Evolutionary conservation across 2,888 invertebrate genomes (phyloP), one percentile per base, ranked within the genome.

Genomic region (Dicyrtomina minuta): DNA sequence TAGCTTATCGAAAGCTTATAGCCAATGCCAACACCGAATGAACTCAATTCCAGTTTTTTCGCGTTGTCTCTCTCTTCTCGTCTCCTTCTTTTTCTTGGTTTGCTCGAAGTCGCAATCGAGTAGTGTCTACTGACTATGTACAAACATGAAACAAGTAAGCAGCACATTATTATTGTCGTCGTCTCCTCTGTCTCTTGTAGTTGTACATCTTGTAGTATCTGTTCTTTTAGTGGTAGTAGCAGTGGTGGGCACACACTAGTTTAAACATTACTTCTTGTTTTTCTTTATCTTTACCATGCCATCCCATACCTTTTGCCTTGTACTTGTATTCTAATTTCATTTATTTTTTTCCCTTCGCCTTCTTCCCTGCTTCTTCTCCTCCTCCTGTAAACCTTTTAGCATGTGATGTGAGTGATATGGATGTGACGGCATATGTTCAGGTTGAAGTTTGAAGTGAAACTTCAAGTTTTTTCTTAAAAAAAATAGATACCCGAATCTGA

Each of bases 291-390:
- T 33, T 33, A 33, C 33, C 33, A 33, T 8, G 33, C 33, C 33
- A 33, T 33, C 33, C 33, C 33, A 33, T 33, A 3, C 33, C 33
- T 5, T 33, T 53, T 53, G 22, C 53, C 53, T 53, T 53, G 22
- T 53, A 24, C 53, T 53, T 53, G 53, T 53, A 53, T 53, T 53
- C 53, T 53, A 53, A 53, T 53, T 53, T 24, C 53, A 53, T 46
- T 46, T 46, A 22, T 53, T 53, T 22, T 53, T 4, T 22, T 26
- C 22, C 5, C 1, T 49, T 49, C 17, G 10, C 22, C 10, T 22
- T 49, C 22, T 17, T 49, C 12, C 49, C 22, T 15, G 17, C 17
- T 20, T 49, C 17, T 17, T 53, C 13, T 53, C 33, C 33, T 8
- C 8, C 8, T 8, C 8, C 33, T 8, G 3, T 33, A 33, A 33